Evolutionary conservation across 2,113 vertebrate species (phyloP), one percentile per base, ranked within the genome.

Genomic region (Atherinomorus stipes): DNA sequence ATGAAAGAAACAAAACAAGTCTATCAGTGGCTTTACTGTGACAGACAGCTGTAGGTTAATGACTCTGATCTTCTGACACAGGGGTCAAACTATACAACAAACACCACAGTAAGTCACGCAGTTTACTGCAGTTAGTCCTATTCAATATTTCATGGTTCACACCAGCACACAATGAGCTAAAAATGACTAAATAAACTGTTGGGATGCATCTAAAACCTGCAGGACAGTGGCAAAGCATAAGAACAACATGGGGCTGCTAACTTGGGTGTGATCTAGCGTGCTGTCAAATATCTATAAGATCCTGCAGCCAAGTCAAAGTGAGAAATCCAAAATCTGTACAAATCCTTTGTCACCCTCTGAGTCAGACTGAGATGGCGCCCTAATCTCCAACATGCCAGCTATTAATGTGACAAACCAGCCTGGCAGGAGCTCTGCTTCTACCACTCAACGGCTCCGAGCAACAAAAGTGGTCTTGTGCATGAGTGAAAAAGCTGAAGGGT

Each of bases 401-500:
- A 87, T 90, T 90, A 93, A 93, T 90, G 86, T 86, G 91, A 89
- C 90, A 91, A 91, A 87, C 65, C 52, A 6, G 65, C 59, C 74
- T 85, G 86, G 77, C 80, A 74, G 70, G 64, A 70, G n/a, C 54
- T 11, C 49, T 1, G 64, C 62, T 40, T 63, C 51, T 18, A n/a
- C 60, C 49, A 10, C 45, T 50, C 26, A 52, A 59, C 47, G 4
- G 47, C 22, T 50, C n/a, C 18, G 50, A 66, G 79, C 44, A 23
- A 65, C 66, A 62, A 45, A 37, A 60, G 56, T 9, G 71, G 54
- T 72, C n/a, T n/a, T 70, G 76, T 40, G 52, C 45, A 26, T n/a
- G 44, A 71, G 65, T 62, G 71, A 66, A 67, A 71, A 74, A 67
- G 71, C 59, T 70, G 31, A 60, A 60, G 60, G 71, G 68, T 74